phyloP scores from a whole-genome alignment of 2,113 vertebrate species.

The Cavia porcellus region DNA sequence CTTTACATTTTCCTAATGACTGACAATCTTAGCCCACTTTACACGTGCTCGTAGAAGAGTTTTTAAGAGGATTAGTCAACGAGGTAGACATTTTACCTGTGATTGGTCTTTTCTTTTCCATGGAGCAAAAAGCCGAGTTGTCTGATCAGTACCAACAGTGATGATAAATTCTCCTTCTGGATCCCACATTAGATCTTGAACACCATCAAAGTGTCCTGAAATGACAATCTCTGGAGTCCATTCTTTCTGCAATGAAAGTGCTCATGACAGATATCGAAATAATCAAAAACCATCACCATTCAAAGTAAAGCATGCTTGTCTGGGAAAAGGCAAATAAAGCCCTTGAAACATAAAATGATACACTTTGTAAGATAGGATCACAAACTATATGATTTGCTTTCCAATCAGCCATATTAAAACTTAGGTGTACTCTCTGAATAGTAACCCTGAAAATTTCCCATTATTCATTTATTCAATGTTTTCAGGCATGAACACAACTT shows the following conservation, averaged over 20 bases:
- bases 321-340: neutral
- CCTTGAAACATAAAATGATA: neutral
- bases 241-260: slow-evolving; percentile 87
- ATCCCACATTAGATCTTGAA: slow-evolving; percentile 96
- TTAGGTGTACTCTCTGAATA: neutral
- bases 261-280: neutral
- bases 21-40: neutral
- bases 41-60: neutral
- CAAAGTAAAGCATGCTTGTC: neutral
- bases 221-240: slow-evolving; percentile 95
- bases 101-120: slow-evolving; percentile 91
- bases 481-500: neutral
- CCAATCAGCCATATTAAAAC: neutral
- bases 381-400: slow-evolving; percentile 53
- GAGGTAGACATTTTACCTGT: slow-evolving; percentile 86
- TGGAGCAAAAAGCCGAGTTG: slow-evolving; percentile 95
- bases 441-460: neutral
- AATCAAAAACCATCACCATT: neutral
- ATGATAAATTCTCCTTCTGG: slow-evolving; percentile 97
- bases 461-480: neutral
- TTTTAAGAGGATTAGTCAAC: neutral
- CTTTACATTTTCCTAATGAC: neutral
- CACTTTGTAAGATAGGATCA: neutral
- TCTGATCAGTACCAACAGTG: slow-evolving; percentile 97
- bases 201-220: slow-evolving; percentile 96